Evolutionary conservation across 2,113 vertebrate genomes (phyloP).

Genomic region (Esox niger): DNA sequence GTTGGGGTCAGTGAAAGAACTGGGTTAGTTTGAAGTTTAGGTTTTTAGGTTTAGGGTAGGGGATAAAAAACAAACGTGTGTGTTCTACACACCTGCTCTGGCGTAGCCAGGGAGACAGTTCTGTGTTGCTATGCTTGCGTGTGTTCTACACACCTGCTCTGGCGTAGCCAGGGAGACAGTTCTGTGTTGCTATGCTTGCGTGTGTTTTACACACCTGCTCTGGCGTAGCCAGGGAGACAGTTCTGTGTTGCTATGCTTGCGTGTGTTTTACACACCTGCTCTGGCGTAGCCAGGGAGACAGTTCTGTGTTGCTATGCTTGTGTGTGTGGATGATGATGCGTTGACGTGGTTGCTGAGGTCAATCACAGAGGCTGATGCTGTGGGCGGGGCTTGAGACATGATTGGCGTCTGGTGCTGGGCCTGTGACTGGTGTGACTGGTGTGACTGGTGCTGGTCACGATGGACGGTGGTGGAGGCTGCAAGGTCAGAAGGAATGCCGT

Average conservation of each 20-base stretch:
- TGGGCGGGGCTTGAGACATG: slow-evolving; percentile 38
- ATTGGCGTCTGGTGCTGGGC: slow-evolving; percentile 36
- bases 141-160: too few relatives aligned
- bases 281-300: slow-evolving; percentile 81
- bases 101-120: slow-evolving; percentile 82
- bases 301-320: slow-evolving; percentile 76
- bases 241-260: slow-evolving; percentile 76
- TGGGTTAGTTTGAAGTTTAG: too few relatives aligned
- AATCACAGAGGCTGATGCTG: slow-evolving; percentile 76
- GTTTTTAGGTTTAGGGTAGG: too few relatives aligned
- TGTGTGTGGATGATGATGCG: slow-evolving; percentile 76
- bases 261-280: slow-evolving; percentile 74
- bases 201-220: slow-evolving; percentile 75
- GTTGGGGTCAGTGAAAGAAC: too few relatives aligned
- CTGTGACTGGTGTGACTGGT: too few relatives aligned
- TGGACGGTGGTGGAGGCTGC: slow-evolving; percentile 79
- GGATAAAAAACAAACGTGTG: too few relatives aligned
- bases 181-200: not conserved
- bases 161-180: too few relatives aligned
- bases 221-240: slow-evolving; percentile 81
- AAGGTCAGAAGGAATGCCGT: slow-evolving; percentile 86
- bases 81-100: slow-evolving; percentile 77
- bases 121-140: slow-evolving; percentile 76
- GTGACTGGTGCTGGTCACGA: slow-evolving; percentile 73
- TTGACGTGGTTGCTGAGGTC: slow-evolving; percentile 80